Evolutionary conservation across 1,140 invertebrate species (phyloP).

Genomic region (Polypedilum vanderplanki): DNA sequence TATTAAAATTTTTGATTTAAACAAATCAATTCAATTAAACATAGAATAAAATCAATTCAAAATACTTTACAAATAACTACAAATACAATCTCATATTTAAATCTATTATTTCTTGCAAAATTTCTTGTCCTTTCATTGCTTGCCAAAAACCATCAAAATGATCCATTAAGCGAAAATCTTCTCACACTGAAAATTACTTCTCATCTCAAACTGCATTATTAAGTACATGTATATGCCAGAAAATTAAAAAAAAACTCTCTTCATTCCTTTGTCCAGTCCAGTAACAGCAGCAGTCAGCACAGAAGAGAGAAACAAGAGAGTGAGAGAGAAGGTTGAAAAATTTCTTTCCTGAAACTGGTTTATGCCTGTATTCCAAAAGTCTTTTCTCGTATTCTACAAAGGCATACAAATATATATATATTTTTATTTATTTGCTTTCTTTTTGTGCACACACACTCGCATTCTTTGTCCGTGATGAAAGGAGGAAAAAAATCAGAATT

Average conservation of each 20-base stretch:
- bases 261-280: slow-evolving; percentile 16
- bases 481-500: slow-evolving; percentile 1
- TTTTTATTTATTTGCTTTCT: slow-evolving; percentile 20
- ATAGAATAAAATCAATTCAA: too few species aligned
- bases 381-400: not conserved
- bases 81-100: too few species aligned
- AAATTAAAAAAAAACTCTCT: not conserved
- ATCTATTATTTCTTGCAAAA: too few species aligned
- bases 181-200: not conserved
- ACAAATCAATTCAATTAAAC: too few species aligned
- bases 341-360: slow-evolving; percentile 8
- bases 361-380: not conserved
- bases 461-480: not conserved
- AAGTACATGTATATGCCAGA: not conserved
- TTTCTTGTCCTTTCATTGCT: too few species aligned
- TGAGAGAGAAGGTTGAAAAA: not conserved
- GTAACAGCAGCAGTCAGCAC: not conserved
- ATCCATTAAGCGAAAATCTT: not conserved
- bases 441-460: slow-evolving; percentile 15
- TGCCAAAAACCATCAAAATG: too few species aligned
- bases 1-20: too few species aligned
- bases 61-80: too few species aligned
- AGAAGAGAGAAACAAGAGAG: not conserved
- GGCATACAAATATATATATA: not conserved
- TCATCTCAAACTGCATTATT: not conserved